Percentiles rank a stretch among this genome's conserved stretches.
Evolutionary conservation across 2,113 vertebrate genomes (phyloP).

Genomic region (Nematolebias whitei): DNA sequence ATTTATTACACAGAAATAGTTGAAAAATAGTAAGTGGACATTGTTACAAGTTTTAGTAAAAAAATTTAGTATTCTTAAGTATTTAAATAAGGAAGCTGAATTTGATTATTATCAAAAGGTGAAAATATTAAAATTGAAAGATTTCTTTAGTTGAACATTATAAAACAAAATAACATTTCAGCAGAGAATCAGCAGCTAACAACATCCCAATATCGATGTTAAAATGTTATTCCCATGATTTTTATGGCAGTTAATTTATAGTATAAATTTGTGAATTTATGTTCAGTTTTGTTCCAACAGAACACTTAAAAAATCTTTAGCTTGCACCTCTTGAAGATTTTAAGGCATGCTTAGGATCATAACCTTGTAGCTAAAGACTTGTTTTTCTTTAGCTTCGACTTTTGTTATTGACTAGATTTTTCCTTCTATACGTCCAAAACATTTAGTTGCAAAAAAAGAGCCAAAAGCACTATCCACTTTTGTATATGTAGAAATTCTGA

Average conservation of each 20-base stretch:
- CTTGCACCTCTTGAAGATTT: background rate
- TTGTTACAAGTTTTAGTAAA: no score
- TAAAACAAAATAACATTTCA: background rate
- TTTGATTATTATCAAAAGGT: no score
- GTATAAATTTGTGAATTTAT: background rate
- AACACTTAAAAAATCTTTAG: background rate
- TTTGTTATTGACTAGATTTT: background rate
- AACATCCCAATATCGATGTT: background rate
- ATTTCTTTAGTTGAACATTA: background rate
- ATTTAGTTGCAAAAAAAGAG: background rate
- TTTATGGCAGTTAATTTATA: background rate
- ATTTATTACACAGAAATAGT: background rate
- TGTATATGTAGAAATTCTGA: background rate
- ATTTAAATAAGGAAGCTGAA: no score
- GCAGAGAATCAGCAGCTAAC: background rate
- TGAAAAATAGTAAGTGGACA: no score
- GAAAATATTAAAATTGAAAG: no score
- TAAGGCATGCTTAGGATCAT: background rate
- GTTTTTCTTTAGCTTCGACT: background rate
- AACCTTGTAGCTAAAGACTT: background rate
- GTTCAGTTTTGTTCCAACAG: background rate
- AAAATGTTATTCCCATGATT: no score
- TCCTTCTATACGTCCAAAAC: background rate
- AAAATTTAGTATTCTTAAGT: no score
- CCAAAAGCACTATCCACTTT: background rate